These are phyloP conservation scores for Lucilia sericata DNA, from an alignment of 1,140 invertebrate species.

Conservation along the genomic window DNA sequence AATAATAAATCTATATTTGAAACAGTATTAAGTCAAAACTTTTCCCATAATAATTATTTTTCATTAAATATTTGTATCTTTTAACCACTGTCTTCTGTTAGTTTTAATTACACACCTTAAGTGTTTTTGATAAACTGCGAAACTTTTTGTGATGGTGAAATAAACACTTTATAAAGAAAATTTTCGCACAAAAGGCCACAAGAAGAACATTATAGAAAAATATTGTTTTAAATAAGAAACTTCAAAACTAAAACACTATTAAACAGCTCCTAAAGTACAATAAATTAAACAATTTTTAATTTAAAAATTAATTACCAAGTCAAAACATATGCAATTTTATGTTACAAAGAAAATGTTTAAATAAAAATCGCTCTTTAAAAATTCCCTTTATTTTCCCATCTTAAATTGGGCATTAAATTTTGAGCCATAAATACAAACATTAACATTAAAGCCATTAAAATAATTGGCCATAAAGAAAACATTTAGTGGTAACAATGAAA, in stretches of 20 bases:
- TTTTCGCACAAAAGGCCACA: background rate
- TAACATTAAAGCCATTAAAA: background rate
- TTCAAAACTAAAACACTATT: background rate
- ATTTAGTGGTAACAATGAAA: background rate
- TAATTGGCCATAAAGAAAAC: background rate
- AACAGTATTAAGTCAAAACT: no score
- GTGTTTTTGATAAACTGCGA: conserved; percentile 16
- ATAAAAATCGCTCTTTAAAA: background rate
- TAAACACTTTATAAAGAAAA: background rate
- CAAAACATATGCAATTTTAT: background rate
- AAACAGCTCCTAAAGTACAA: background rate
- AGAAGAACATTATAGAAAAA: background rate
- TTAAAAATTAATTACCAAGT: background rate
- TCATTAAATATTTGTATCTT: background rate
- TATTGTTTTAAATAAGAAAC: background rate
- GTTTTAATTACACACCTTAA: conserved; percentile 8
- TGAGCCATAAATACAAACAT: background rate
- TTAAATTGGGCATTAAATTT: background rate
- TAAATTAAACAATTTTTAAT: background rate
- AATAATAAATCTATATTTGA: no score
- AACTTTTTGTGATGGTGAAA: background rate
- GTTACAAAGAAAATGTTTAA: no score
- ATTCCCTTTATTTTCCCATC: background rate
- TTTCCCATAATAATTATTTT: no score
- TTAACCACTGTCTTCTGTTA: background rate